phyloP scores from a whole-genome alignment of 2,888 invertebrate species.

The Limulus polyphemus region DNA sequence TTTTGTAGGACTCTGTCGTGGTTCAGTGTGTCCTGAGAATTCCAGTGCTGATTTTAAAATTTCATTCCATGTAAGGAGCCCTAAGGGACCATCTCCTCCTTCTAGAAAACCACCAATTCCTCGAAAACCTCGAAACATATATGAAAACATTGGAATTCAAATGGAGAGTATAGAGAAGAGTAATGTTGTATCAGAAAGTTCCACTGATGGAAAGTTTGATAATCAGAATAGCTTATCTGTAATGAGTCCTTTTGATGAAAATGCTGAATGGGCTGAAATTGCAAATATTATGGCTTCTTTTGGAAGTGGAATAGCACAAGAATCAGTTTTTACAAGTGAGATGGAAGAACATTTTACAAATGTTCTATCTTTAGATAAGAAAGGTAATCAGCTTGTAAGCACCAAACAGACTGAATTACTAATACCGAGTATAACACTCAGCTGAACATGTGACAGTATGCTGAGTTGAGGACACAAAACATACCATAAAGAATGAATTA shows the following conservation, averaged over 20 bases:
- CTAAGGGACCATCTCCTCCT: neutral
- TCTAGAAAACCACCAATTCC: neutral
- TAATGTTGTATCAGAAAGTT: neutral
- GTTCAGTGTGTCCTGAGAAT: conserved; percentile 15
- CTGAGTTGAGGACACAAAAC: no score
- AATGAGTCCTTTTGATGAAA: conserved; percentile 78
- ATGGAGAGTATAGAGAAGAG: conserved; percentile 7
- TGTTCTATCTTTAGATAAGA: neutral
- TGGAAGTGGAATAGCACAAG: conserved; percentile 45
- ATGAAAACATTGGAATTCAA: neutral
- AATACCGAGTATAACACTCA: no score
- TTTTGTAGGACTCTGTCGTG: conserved; percentile 17
- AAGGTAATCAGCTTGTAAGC: no score
- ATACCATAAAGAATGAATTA: no score
- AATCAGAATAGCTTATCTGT: conserved; percentile 10
- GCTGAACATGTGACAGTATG: no score
- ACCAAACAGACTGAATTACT: no score
- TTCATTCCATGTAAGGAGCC: neutral
- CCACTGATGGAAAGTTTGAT: neutral
- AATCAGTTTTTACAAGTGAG: conserved; percentile 36
- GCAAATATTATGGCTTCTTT: conserved; percentile 91
- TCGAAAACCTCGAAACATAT: neutral
- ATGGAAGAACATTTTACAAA: conserved; percentile 34
- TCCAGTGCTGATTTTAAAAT: no score
- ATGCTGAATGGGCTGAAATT: conserved; percentile 93